Evolutionary conservation across 1,140 invertebrate species (phyloP), one percentile per base, ranked within the genome.

Genomic region (Caenorhabditis inopinata): DNA sequence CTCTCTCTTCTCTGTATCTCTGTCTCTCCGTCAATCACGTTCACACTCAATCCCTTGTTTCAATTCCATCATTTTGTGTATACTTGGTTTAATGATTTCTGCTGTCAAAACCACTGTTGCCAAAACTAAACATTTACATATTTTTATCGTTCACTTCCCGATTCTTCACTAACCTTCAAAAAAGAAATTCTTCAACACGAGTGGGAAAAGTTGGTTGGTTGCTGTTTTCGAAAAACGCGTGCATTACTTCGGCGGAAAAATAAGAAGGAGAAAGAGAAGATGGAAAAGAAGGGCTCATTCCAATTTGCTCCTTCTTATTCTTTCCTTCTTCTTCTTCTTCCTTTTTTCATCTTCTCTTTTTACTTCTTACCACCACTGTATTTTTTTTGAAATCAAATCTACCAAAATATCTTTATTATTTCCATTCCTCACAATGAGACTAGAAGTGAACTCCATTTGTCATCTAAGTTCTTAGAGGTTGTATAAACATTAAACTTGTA

Each of bases 241-340:
- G 6, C 38, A 5, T 42, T 5, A 42, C 6, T 42, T 42, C 6
- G 38, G 14, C 38, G n/a, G n/a, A n/a, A 16, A 16, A 58, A 21
- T 9, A 58, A 38, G 32, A 68, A 68, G 58, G 16, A 35, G 58
- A 68, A 68, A 32, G 38, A 68, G 58, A 68, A 68, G 58, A 68
- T 38, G 25, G 32, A 68, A 68, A 68, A 68, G 58, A 38, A 38
- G 32, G 58, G 58, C 29, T 68, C 58, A 68, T 68, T 68, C 58
- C 58, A 68, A 68, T 68, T 68, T 68, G 58, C 58, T 68, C 58
- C 58, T 68, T 32, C 58, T 68, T 68, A 68, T 68, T 68, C 58
- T 32, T 29, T 7, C 51, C 12, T 16, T 21, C n/a, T 53, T 53
- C 49, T 51, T 51, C 48, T 53, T 53, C 23, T 53, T 53, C 49